Base-by-base conservation (phyloP, 92 coral and sea anemone genomes). In the Blastomussa wellsi region DNA sequence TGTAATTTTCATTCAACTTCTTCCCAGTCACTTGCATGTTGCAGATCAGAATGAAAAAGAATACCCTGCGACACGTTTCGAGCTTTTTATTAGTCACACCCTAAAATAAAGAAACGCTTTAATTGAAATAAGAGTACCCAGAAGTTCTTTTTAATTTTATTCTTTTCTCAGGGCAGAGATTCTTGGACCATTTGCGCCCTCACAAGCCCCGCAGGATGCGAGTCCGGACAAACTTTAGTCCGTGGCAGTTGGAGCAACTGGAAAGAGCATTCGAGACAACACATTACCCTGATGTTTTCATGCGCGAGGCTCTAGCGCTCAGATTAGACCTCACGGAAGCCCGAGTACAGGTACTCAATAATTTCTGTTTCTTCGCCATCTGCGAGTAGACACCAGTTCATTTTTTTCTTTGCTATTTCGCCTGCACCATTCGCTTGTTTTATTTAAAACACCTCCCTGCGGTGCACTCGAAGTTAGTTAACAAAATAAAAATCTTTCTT, bases 271-370 rank as follows among this genome's bases (percentile, higher is more conserved):
- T 97, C 71, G 97, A 91, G 70, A 95, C 95, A 0, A 97, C 99
- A 0, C 99, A 97, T 41, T 97, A 97, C 42, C 99, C 99, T 0
- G 99, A 97, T 72, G 99, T 97, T 39, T 97, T 97, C 76, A 97
- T 97, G 99, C 92, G 99, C 71, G 99, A 97, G 88, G 94, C 97
- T 26, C 90, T 97, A 8, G 99, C 98, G 16, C 79, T 97, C 19
- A 73, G 99, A 68, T 91, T 97, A 65, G 99, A 97, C 66, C 86
- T 97, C 28, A 97, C 99, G 20, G 99, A 97, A 83, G 99, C 99
- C 14, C 78, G 99, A 84, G 99, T 97, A 19, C 99, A 97, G 97
- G 99, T 97, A 80, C n/a, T n/a, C n/a, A n/a, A n/a, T 82, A 20
- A 47, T 52, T 11, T 14, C n/a, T 17, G 66, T 19, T 80, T 70